These are phyloP conservation scores for Cryptus armator DNA, from an alignment of 2,888 invertebrate genomes.

Conservation along the genomic window DNA sequence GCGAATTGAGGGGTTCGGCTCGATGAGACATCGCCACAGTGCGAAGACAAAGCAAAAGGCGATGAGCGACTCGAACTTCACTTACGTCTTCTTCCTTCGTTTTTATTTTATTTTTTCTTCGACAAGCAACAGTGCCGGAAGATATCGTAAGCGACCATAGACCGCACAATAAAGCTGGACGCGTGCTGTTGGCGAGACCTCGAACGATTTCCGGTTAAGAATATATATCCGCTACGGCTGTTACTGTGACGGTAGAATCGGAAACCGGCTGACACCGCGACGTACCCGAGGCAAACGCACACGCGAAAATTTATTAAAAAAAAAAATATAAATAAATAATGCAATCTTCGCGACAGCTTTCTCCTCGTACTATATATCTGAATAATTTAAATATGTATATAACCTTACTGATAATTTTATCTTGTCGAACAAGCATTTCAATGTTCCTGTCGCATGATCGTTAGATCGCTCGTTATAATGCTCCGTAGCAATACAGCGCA, in stretches of 20 bases:
- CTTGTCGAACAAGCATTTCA: neutral
- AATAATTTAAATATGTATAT: no score
- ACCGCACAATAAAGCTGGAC: constrained; percentile 57
- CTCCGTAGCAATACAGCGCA: neutral
- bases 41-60: constrained; percentile 14
- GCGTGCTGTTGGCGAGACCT: constrained; percentile 53
- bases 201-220: constrained; percentile 55
- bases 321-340: constrained; percentile 6
- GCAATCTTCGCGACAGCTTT: neutral
- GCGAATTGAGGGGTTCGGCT: constrained; percentile 23
- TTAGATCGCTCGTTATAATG: constrained; percentile 3
- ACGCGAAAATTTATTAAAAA: constrained; percentile 9
- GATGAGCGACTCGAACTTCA: constrained; percentile 1
- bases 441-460: neutral
- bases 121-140: constrained; percentile 15
- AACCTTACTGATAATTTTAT: neutral
- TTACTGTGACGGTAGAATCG: constrained; percentile 36
- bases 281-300: constrained; percentile 15
- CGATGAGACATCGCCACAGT: constrained; percentile 8
- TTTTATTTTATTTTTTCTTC: constrained; percentile 9
- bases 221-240: constrained; percentile 19
- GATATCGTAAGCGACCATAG: constrained; percentile 19
- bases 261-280: constrained; percentile 39
- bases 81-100: constrained; percentile 16
- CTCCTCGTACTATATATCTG: neutral